Base-by-base conservation (phyloP, 2,797 vertebrate species). In the Artibeus lituratus region DNA sequence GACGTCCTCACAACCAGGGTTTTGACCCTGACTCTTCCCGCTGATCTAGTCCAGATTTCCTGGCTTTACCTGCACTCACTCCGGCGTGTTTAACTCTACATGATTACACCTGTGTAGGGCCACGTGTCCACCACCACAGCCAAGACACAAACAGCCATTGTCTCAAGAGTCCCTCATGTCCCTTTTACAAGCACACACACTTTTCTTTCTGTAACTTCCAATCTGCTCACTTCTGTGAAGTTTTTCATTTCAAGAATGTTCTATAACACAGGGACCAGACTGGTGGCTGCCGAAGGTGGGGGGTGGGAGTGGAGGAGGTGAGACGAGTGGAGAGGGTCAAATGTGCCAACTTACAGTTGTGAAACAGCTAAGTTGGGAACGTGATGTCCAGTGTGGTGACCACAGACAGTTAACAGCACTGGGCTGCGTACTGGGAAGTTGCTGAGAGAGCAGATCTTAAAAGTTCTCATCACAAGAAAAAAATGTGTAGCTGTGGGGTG, bases 91-190 rank as follows among this genome's bases (percentile, higher is more conserved):
- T 18, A 44, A 39, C 18, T 26, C 42, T n/a, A 2, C 1, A 15
- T 1, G 1, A 1, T 22, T 15, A 32, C 69, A 7, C 55, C 21
- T 19, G 7, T 14, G 53, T 9, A 7, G 4, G 51, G 11, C n/a
- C 29, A 5, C 0, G 0, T 2, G n/a, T 2, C 15, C 14, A 4
- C 14, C 22, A 10, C 14, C 10, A 10, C 15, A 21, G 42, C 44
- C 26, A 12, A 19, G 42, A 57, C 47, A 21, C 39, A 62, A 65
- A 22, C 15, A 19, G 16, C 11, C 15, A 3, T 6, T 47, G 74
- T 44, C 85, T 22, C 21, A 14, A 26, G 53, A 5, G 16, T 5
- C 35, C 51, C 67, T n/a, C 14, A 0, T 10, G 70, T 16, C 2
- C 26, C 59, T 37, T 57, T 26, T 32, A 44, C 3, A 44, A 16